Conservation (phyloP, 2,888 invertebrate species). For the Agrochola macilenta region DNA sequence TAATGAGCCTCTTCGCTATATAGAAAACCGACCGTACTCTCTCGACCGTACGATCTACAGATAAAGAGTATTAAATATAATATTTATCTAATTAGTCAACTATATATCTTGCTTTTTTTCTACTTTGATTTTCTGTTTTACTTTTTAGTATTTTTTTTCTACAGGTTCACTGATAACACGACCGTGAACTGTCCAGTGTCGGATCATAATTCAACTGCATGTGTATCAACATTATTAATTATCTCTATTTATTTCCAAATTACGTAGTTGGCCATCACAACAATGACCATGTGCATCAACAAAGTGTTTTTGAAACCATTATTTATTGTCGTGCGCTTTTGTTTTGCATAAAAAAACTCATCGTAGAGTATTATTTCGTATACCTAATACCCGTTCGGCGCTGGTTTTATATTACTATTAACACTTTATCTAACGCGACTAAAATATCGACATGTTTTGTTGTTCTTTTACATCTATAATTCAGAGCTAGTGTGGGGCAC, state of each 20-base stretch:
- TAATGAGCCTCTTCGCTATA: slow-evolving; percentile 56
- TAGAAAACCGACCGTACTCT: slow-evolving; percentile 44
- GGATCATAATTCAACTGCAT: slow-evolving; percentile 11
- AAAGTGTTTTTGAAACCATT: neutral
- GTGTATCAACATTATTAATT: slow-evolving; percentile 26
- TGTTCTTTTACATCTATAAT: slow-evolving; percentile 86
- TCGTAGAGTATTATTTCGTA: slow-evolving; percentile 31
- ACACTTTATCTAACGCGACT: slow-evolving; percentile 81
- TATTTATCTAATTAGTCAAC: slow-evolving; percentile 62
- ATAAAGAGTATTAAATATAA: slow-evolving; percentile 61
- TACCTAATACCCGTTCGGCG: slow-evolving; percentile 62
- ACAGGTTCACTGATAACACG: slow-evolving; percentile 34
- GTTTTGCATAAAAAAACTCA: neutral
- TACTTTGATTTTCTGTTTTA: slow-evolving; percentile 29
- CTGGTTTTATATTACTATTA: slow-evolving; percentile 78
- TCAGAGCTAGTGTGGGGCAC: slow-evolving; percentile 82
- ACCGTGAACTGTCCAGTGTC: slow-evolving; percentile 36
- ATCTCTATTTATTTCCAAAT: neutral
- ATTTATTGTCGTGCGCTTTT: neutral
- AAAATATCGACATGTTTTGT: slow-evolving; percentile 86
- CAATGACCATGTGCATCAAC: slow-evolving; percentile 9
- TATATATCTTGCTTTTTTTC: slow-evolving; percentile 33
- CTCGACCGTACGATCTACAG: slow-evolving; percentile 48
- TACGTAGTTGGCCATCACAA: slow-evolving; percentile 10
- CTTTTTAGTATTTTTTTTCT: slow-evolving; percentile 34